Percentiles rank a stretch among this genome's conserved stretches.
phyloP scores from a whole-genome alignment of 1,140 invertebrate genomes.

The Tribolium castaneum region DNA sequence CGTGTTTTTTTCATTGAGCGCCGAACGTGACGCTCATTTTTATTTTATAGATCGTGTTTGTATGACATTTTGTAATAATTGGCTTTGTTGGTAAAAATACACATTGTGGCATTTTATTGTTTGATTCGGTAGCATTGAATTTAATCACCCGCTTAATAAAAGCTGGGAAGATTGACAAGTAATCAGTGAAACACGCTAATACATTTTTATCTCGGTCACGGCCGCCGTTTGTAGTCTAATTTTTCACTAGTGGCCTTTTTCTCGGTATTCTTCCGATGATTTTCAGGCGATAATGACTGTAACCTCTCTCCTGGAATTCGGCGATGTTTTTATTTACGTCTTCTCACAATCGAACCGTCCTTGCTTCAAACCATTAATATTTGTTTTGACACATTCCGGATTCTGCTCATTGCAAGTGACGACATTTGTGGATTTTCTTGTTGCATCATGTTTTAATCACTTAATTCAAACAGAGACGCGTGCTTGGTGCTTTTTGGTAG shows the following conservation, averaged over 20 bases:
- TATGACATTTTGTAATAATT: slow-evolving; percentile 30
- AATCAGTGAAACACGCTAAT: not conserved
- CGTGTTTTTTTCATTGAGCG: slow-evolving; percentile 1
- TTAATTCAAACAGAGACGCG: not conserved
- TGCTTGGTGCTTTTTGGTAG: not conserved
- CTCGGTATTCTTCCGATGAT: not conserved
- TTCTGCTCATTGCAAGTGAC: slow-evolving; percentile 10
- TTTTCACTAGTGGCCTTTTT: slow-evolving; percentile 10
- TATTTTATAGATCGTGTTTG: slow-evolving; percentile 14
- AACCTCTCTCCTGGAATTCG: slow-evolving; percentile 22
- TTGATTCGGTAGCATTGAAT: slow-evolving; percentile 13
- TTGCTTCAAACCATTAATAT: slow-evolving; percentile 46
- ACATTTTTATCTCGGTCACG: slow-evolving; percentile 37
- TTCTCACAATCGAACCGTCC: slow-evolving; percentile 34
- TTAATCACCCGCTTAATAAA: slow-evolving; percentile 14
- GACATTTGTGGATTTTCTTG: slow-evolving; percentile 8
- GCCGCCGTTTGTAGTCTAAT: slow-evolving; percentile 15
- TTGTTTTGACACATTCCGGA: slow-evolving; percentile 44
- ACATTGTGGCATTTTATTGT: slow-evolving; percentile 7
- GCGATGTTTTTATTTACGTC: slow-evolving; percentile 24
- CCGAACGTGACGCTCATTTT: slow-evolving; percentile 26
- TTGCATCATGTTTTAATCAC: slow-evolving; percentile 5
- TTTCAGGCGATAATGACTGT: slow-evolving; percentile 21
- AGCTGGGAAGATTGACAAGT: not conserved
- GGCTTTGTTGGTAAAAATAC: slow-evolving; percentile 6